Base-by-base conservation (phyloP, 2,888 invertebrate genomes). In the Plagiodera versicolora region DNA sequence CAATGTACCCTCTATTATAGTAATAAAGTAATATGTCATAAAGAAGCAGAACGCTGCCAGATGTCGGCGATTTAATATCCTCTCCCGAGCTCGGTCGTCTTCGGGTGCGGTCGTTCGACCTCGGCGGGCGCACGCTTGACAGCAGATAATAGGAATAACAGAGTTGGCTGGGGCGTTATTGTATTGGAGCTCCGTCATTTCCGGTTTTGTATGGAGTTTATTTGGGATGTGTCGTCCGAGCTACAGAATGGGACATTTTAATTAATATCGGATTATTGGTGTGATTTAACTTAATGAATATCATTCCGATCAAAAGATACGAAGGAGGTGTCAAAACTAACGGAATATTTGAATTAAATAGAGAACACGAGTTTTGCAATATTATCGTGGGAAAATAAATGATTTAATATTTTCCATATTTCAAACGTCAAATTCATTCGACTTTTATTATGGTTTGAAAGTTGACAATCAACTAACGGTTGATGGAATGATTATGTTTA, bases 11-110 rank as follows among this genome's bases (percentile, higher is more conserved):
- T 78, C 80, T 79, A 80, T 80, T 80, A 79, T 76, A 77, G 79
- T 80, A 79, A 80, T 80, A 80, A 79, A 80, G 80, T 80, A 80
- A 80, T 80, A 80, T 79, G 79, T 79, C 79, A 80, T 79, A 78
- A 79, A 78, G 76, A 75, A 75, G 73, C 74, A 74, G 74, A 73
- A 74, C 73, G 75, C 73, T 75, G 71, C 78, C 80, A 80, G 79
- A 77, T 80, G 80, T 74, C 72, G 76, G 72, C 77, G 78, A 77
- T 80, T 79, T 80, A 80, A 80, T 80, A 80, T 79, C 74, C 71
- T 73, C 72, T 72, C 65, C 59, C 28, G 32, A 47, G 62, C 56
- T 69, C 67, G 69, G 55, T 48, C 30, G 17, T 58, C 62, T 59
- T 69, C 69, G 70, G 61, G 17, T 17, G 17, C 28, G 11, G 48